Conservation (phyloP, 2,113 vertebrate species). For the Mesitornis unicolor region DNA sequence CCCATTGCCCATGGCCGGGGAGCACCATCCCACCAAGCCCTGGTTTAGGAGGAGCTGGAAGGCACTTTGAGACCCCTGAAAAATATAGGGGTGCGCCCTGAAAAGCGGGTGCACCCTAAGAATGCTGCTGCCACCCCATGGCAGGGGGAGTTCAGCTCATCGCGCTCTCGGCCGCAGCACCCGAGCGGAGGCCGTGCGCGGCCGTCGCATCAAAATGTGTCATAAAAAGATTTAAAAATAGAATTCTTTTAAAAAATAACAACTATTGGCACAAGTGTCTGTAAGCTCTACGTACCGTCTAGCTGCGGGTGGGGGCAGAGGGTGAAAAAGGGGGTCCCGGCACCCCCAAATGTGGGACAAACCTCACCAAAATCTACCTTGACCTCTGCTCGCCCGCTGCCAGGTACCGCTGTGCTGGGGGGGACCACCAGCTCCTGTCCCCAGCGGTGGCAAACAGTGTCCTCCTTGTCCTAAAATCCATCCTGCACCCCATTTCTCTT, state of each 20-base stretch:
- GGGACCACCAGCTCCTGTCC: not conserved
- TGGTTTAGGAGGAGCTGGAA: not conserved
- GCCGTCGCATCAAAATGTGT: accelerated
- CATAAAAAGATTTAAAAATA: not conserved
- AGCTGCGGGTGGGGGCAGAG: not conserved
- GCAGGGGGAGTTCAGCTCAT: not conserved
- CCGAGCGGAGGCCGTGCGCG: accelerated
- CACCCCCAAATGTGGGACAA: accelerated
- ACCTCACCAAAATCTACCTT: not conserved
- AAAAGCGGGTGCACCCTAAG: not conserved
- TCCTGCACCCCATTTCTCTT: accelerated
- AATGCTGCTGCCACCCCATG: accelerated
- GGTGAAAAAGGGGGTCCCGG: not conserved
- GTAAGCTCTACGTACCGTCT: slow-evolving; percentile 19
- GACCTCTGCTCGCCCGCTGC: not conserved
- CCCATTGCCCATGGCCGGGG: accelerated
- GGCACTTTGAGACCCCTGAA: not conserved
- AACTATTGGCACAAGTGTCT: not conserved
- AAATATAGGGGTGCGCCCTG: not conserved
- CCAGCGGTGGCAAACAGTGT: accelerated
- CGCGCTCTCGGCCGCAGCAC: not conserved
- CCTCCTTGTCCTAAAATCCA: not conserved
- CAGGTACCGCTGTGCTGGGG: not conserved
- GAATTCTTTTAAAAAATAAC: not conserved
- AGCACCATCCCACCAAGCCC: not conserved